Base-by-base conservation (phyloP, 2,797 vertebrate genomes). In the Hyperoplus immaculatus region DNA sequence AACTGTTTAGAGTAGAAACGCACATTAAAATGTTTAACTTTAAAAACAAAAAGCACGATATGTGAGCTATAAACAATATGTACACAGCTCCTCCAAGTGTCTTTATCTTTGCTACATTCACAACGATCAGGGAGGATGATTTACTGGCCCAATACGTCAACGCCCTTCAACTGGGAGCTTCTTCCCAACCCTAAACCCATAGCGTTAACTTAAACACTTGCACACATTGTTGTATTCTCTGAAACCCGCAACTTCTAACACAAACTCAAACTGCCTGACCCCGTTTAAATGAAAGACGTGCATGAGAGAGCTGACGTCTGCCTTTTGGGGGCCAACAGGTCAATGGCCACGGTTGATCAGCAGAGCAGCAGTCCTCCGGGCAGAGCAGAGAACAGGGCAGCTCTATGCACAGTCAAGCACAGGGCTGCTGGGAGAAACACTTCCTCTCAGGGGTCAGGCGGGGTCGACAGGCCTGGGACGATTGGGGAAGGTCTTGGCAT, bases 401-500 rank as follows among this genome's bases (percentile, higher is more conserved):
- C 79, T 83, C 77, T 83, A 15, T 80, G 71, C 12, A n/a, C 11
- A 38, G 56, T 87, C 75, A 84, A 75, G 85, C 78, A 21, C 58
- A 15, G 67, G 84, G 80, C 88, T 87, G 81, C 87, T 72, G 78
- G 78, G 84, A 89, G 78, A 54, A 29, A 53, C 75, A 71, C 85
- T 92, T 95, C 90, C 93, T 93, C 72, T 87, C 39, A 59, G 73
- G 60, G 89, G 87, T 91, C 85, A 42, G 82, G 29, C 8, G 60
- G 81, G 89, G 91, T 94, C 81, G n/a, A 74, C 62, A 61, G 78
- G 63, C 79, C 81, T 77, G 87, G 87, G 87, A 89, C 43, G 78
- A 72, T 36, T 29, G 70, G 83, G 89, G 88, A 90, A 90, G 82
- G 81, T 92, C 91, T 91, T 95, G 94, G 92, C 92, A 93, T 92